These are phyloP conservation scores for Cerceris ruficornis DNA, from an alignment of 2,888 invertebrate genomes.

Conservation along the genomic window DNA sequence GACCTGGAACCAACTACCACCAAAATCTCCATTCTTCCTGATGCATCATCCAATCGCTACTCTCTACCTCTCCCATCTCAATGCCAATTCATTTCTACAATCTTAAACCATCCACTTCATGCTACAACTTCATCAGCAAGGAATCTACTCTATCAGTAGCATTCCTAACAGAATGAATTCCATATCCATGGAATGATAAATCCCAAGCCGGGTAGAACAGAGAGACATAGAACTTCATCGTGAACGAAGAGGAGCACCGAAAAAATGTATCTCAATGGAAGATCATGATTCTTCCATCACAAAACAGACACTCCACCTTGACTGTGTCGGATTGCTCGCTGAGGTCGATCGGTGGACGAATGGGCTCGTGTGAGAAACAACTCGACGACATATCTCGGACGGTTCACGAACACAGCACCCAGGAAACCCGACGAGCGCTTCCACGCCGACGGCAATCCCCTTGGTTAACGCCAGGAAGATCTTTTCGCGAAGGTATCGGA, in stretches of 20 bases:
- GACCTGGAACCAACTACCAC: conserved; percentile 8
- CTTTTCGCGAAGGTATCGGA: not conserved
- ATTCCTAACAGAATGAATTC: too few species aligned
- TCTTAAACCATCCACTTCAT: too few species aligned
- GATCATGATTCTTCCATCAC: not conserved
- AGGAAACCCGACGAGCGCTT: conserved; percentile 29
- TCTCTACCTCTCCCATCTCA: too few species aligned
- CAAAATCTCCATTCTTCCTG: too few species aligned
- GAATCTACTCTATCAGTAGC: too few species aligned
- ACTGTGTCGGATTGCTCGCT: conserved; percentile 89
- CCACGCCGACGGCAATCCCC: conserved; percentile 26
- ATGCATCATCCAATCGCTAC: too few species aligned
- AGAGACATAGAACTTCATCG: not conserved
- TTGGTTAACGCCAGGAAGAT: conserved; percentile 5
- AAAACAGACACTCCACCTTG: conserved; percentile 83
- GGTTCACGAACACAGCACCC: conserved; percentile 27
- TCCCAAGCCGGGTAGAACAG: too few species aligned
- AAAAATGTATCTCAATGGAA: not conserved
- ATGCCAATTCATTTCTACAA: too few species aligned
- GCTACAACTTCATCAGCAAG: too few species aligned
- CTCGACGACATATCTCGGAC: conserved; percentile 75
- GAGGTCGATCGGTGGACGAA: conserved; percentile 90
- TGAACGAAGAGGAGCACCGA: not conserved
- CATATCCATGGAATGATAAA: too few species aligned
- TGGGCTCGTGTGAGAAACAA: conserved; percentile 87